Percentiles rank a stretch among this genome's conserved stretches.
phyloP scores from a whole-genome alignment of 2,113 vertebrate genomes.

The Chloebia gouldiae region DNA sequence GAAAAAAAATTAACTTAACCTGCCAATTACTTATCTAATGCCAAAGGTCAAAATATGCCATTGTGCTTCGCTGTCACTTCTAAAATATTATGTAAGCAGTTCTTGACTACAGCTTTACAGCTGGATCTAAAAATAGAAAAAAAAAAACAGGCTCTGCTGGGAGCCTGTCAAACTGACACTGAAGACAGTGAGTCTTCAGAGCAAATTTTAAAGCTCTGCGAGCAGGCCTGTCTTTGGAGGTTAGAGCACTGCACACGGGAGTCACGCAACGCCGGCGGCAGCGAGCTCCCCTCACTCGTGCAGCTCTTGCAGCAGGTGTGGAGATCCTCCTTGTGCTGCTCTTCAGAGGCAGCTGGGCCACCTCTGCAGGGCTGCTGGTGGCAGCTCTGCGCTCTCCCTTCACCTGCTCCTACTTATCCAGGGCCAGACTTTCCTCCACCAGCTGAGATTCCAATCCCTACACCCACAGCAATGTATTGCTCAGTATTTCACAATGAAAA shows the following conservation, averaged over 20 bases:
- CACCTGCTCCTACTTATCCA: background rate
- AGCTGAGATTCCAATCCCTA: background rate
- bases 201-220: background rate
- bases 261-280: background rate
- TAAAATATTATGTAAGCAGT: slow-evolving; percentile 38
- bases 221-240: background rate
- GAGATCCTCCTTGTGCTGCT: background rate
- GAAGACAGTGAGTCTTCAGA: background rate
- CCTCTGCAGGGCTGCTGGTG: background rate
- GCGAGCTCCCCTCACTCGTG: rapidly evolving
- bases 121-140: slow-evolving; percentile 51
- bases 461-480: background rate
- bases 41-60: slow-evolving; percentile 65
- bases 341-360: background rate
- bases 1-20: slow-evolving; percentile 72
- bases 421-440: background rate
- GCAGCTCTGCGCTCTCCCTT: background rate
- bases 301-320: background rate
- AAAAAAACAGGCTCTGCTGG: background rate
- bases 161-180: background rate
- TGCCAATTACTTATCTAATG: slow-evolving; percentile 62
- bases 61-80: slow-evolving; percentile 51
- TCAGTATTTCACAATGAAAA: background rate
- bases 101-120: slow-evolving; percentile 45
- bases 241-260: background rate